Percentiles rank a stretch among this genome's conserved stretches.
Conservation (phyloP, 2,888 invertebrate species). For the Pharmacophagus antenor region DNA sequence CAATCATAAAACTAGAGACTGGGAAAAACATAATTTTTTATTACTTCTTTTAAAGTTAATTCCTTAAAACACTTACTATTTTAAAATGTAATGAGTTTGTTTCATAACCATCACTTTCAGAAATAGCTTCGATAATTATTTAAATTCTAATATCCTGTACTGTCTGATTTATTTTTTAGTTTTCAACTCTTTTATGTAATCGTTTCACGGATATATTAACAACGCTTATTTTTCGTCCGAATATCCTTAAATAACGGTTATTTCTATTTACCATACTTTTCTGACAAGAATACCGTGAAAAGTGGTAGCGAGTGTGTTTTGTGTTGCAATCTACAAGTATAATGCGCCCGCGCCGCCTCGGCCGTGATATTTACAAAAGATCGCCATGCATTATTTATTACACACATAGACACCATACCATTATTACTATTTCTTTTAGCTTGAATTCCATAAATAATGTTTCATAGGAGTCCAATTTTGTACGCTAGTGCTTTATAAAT, state of each 20-base stretch:
- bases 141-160: too few species aligned
- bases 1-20: background rate
- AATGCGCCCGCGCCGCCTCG: slow-evolving; percentile 59
- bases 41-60: slow-evolving; percentile 2
- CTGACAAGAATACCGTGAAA: slow-evolving; percentile 29
- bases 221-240: too few species aligned
- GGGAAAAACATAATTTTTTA: background rate
- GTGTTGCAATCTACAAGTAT: slow-evolving; percentile 69
- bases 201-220: background rate
- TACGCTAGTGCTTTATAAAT: background rate
- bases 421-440: slow-evolving; percentile 73
- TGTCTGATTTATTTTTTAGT: background rate
- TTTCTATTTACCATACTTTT: slow-evolving; percentile 29
- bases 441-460: slow-evolving; percentile 61
- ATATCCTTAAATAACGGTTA: slow-evolving; percentile 17
- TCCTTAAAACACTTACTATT: too few species aligned
- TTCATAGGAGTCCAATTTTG: slow-evolving; percentile 1
- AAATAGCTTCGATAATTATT: too few species aligned
- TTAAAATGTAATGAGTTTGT: too few species aligned
- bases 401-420: slow-evolving; percentile 69
- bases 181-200: background rate
- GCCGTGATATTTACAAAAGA: slow-evolving; percentile 73
- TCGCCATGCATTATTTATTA: slow-evolving; percentile 74
- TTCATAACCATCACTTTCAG: slow-evolving; percentile 1
- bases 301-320: slow-evolving; percentile 42